phyloP scores from a whole-genome alignment of 2,797 vertebrate genomes.

The Gambusia yucatana region DNA sequence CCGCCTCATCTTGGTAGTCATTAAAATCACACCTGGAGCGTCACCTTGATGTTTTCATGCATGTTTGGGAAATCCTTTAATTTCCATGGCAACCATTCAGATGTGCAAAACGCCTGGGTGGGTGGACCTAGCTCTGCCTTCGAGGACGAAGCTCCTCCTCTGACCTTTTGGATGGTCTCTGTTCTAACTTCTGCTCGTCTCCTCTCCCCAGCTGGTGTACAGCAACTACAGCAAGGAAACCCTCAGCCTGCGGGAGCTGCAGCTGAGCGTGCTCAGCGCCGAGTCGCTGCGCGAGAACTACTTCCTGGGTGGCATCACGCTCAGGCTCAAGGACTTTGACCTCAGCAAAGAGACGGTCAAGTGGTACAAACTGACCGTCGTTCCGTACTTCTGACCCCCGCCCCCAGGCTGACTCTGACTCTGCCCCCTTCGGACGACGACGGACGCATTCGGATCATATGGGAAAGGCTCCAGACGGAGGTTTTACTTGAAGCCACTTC shows the following conservation, averaged over 20 bases:
- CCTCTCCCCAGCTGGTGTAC: constrained; percentile 89
- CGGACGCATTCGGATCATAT: constrained; percentile 39
- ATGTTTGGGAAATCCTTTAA: no score
- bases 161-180: no score
- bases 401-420: constrained; percentile 13
- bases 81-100: no score
- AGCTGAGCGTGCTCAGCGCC: constrained; percentile 94
- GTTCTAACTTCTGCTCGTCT: constrained; percentile 6
- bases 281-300: constrained; percentile 97
- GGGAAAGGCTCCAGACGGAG: constrained; percentile 26
- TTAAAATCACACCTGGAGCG: no score
- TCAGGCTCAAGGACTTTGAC: constrained; percentile 97
- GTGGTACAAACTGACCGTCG: constrained; percentile 94
- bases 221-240: constrained; percentile 94
- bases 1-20: no score
- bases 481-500: constrained; percentile 54
- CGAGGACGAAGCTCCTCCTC: no score
- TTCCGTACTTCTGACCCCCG: constrained; percentile 83
- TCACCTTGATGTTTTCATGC: no score
- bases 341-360: constrained; percentile 94
- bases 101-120: no score
- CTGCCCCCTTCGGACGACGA: constrained; percentile 15
- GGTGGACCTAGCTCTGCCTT: no score
- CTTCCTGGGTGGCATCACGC: constrained; percentile 93
- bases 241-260: constrained; percentile 91